Evolutionary conservation across 2,888 invertebrate species (phyloP).

Genomic region (Hartigia nigra): DNA sequence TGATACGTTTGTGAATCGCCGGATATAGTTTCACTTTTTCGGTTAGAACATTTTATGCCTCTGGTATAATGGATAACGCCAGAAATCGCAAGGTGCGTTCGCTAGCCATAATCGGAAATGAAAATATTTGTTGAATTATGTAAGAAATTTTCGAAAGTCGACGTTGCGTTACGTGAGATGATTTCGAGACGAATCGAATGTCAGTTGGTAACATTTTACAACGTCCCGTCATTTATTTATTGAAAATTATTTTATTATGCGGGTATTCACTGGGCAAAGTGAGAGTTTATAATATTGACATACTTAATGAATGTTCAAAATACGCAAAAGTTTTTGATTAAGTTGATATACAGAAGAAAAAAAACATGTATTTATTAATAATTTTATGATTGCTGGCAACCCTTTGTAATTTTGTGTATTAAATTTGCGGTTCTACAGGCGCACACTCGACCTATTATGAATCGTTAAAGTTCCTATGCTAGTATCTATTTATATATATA

Average conservation of each 20-base stretch:
- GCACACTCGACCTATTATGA: background rate
- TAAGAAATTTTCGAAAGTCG: background rate
- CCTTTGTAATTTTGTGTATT: background rate
- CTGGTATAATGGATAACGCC: background rate
- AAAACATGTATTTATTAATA: background rate
- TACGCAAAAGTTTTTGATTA: background rate
- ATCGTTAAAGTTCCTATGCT: too few relatives aligned
- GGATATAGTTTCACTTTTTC: background rate
- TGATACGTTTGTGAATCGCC: background rate
- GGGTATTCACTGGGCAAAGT: background rate
- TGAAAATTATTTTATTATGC: background rate
- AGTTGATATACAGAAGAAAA: background rate
- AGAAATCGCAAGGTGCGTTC: background rate
- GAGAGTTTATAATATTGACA: background rate
- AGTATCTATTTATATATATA: too few relatives aligned
- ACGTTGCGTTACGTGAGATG: background rate
- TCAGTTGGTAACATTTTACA: background rate
- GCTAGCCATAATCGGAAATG: background rate
- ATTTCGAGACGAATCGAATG: background rate
- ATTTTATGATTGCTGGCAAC: background rate
- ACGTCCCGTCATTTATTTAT: background rate
- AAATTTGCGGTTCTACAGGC: background rate
- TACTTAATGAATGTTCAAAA: background rate
- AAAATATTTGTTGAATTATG: background rate
- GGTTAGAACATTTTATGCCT: background rate